phyloP scores from a whole-genome alignment of 1,140 invertebrate species.

The Drosophila burlai region DNA sequence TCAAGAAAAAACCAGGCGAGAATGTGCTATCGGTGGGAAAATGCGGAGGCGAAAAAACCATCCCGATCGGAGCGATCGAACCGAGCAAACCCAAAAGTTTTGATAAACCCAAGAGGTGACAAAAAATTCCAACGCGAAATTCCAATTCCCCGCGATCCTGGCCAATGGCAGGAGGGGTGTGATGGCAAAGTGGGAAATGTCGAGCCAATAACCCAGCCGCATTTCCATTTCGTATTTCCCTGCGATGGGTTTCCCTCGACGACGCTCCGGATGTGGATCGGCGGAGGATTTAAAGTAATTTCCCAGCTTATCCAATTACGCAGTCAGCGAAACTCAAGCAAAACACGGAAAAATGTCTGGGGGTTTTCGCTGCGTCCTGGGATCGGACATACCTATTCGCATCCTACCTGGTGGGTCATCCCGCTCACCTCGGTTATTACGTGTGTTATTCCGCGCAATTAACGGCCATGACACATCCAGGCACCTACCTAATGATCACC shows the following conservation, averaged over 20 bases:
- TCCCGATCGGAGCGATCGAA: conserved; percentile 12
- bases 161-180: conserved; percentile 64
- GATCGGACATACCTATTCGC: neutral
- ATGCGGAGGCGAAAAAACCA: conserved; percentile 45
- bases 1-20: conserved; percentile 38
- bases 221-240: conserved; percentile 76
- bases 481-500: conserved; percentile 68
- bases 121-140: conserved; percentile 69
- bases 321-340: conserved; percentile 81
- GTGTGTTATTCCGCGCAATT: conserved; percentile 79
- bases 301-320: conserved; percentile 83
- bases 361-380: conserved; percentile 37
- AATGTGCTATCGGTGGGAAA: conserved; percentile 33
- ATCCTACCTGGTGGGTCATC: conserved; percentile 63
- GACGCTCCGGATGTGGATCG: conserved; percentile 75
- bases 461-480: conserved; percentile 46
- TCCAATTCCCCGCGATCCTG: conserved; percentile 50
- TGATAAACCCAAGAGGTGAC: conserved; percentile 76
- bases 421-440: conserved; percentile 73
- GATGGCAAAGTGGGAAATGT: conserved; percentile 55
- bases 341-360: conserved; percentile 51
- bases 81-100: conserved; percentile 74
- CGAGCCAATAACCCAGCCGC: conserved; percentile 47
- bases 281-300: conserved; percentile 78
- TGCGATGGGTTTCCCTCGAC: conserved; percentile 64